Evolutionary conservation across 2,113 vertebrate genomes (phyloP).

Genomic region (Stigmatopora nigra): DNA sequence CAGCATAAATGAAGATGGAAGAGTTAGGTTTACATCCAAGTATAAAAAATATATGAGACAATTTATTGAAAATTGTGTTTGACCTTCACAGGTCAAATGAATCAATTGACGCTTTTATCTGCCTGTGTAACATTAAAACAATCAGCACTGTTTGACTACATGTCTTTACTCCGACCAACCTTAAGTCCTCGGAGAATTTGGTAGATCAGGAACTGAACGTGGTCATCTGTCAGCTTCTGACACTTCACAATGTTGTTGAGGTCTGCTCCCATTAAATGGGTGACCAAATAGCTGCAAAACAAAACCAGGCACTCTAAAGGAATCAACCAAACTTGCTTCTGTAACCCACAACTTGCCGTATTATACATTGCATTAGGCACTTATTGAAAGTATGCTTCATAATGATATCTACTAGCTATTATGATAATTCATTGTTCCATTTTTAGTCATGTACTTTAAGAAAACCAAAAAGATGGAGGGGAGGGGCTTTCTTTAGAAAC

Average conservation of each 20-base stretch:
- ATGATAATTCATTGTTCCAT: neutral
- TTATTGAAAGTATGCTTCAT: constrained; percentile 1
- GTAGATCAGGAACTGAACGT: constrained; percentile 98
- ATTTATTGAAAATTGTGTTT: neutral
- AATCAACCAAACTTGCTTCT: neutral
- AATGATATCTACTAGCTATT: neutral
- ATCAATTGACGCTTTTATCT: neutral
- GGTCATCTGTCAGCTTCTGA: constrained; percentile 97
- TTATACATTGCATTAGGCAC: neutral
- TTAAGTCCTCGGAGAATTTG: constrained; percentile 95
- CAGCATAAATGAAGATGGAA: neutral
- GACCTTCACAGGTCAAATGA: neutral
- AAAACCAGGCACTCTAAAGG: neutral
- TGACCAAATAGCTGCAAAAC: constrained; percentile 84
- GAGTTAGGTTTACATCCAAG: neutral
- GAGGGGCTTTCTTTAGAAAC: too few species aligned
- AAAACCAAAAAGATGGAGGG: neutral
- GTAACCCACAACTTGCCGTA: neutral
- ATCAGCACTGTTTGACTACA: neutral
- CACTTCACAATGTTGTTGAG: constrained; percentile 99
- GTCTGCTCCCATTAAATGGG: constrained; percentile 97
- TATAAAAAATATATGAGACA: too few species aligned
- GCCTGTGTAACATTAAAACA: too few species aligned
- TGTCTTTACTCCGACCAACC: constrained; percentile 62
- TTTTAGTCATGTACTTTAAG: neutral